Evolutionary conservation across 2,797 vertebrate genomes (phyloP).

Genomic region (Paratrypauchen microcephalus): DNA sequence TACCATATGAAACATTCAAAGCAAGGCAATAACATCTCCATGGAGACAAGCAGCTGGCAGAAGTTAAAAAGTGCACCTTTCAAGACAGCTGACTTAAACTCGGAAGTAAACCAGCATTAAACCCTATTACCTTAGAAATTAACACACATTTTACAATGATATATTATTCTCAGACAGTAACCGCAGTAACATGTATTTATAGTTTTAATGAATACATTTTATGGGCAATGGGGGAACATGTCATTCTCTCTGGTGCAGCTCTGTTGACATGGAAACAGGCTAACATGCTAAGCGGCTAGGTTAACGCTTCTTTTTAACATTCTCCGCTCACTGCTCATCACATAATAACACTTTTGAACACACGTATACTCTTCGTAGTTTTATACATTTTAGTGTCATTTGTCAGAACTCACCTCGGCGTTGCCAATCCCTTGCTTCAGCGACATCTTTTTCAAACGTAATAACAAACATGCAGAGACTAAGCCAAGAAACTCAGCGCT

Average conservation of each 20-base stretch:
- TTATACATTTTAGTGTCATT: not conserved
- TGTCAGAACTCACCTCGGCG: constrained; percentile 69
- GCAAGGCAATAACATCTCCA: too few species aligned
- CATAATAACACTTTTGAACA: fast-evolving
- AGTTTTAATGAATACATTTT: not conserved
- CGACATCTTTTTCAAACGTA: constrained; percentile 78
- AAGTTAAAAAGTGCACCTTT: not conserved
- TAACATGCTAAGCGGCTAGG: constrained; percentile 31
- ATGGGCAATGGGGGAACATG: not conserved
- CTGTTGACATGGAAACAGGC: constrained; percentile 48
- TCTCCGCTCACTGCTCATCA: not conserved
- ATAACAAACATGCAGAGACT: constrained; percentile 21
- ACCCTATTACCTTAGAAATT: not conserved
- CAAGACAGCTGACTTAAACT: not conserved
- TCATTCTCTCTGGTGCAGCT: not conserved
- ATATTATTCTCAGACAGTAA: not conserved
- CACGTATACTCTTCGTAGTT: not conserved
- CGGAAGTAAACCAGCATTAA: not conserved
- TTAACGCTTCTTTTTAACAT: not conserved
- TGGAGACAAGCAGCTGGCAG: too few species aligned
- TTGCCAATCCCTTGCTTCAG: constrained; percentile 74
- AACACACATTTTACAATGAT: too few species aligned
- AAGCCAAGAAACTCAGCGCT: constrained; percentile 38
- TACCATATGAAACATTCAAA: too few species aligned
- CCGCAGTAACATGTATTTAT: not conserved